phyloP scores from a whole-genome alignment of 2,888 invertebrate genomes.

The Apamea sordens region DNA sequence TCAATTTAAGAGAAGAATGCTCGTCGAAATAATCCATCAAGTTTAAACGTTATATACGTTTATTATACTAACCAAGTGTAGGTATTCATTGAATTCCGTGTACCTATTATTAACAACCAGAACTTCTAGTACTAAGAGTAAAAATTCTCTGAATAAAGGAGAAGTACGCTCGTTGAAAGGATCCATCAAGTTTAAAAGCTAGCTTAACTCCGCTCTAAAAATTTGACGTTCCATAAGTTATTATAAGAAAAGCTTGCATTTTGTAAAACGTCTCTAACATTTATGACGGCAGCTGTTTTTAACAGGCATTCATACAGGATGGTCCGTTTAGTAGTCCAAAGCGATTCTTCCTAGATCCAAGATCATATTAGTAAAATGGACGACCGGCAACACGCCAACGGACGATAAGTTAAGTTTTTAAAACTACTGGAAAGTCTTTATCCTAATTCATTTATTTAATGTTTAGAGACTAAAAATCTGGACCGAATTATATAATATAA shows the following conservation, averaged over 20 bases:
- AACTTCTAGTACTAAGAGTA: neutral
- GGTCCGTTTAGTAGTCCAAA: neutral
- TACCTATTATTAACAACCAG: neutral
- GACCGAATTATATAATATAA: neutral
- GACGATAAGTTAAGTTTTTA: neutral
- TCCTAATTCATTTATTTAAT: neutral
- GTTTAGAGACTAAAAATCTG: neutral
- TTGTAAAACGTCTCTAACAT: neutral
- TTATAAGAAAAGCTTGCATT: neutral
- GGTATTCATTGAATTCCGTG: neutral
- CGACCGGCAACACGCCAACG: neutral
- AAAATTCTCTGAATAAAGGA: neutral
- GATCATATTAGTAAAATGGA: neutral
- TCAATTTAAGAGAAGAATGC: too few species aligned
- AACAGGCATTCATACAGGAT: neutral
- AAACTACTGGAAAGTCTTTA: neutral
- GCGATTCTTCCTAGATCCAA: neutral
- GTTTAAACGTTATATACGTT: neutral
- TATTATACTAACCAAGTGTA: neutral
- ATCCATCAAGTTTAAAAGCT: neutral
- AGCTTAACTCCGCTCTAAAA: neutral
- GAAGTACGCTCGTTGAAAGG: neutral
- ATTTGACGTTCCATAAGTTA: neutral
- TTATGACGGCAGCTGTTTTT: neutral
- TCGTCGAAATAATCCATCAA: too few species aligned